A percentile compares a stretch with the other conserved stretches of the same genome.
Conservation (phyloP, 2,113 vertebrate genomes). For the Jaculus jaculus region DNA sequence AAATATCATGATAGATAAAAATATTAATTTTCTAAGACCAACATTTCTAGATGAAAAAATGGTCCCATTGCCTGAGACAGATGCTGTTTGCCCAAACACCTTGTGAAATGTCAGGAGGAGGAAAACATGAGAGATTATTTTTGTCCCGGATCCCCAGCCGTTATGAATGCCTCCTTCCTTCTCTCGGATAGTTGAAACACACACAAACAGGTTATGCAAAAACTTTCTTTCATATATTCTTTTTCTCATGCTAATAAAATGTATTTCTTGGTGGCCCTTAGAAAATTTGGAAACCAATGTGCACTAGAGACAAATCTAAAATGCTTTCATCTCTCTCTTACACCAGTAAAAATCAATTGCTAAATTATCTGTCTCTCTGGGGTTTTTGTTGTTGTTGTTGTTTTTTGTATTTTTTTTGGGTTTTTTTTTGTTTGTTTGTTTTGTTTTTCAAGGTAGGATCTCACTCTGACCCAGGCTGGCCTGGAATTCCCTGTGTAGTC, state of each 20-base stretch:
- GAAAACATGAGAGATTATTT: not conserved
- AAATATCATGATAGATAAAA: not conserved
- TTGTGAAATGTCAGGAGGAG: not conserved
- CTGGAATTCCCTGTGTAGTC: too few relatives aligned
- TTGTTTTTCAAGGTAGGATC: too few relatives aligned
- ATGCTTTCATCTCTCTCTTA: not conserved
- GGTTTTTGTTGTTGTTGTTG: too few relatives aligned
- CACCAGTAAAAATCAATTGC: not conserved
- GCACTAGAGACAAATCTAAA: not conserved
- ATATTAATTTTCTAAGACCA: not conserved
- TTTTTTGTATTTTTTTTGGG: too few relatives aligned
- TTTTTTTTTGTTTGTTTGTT: too few relatives aligned
- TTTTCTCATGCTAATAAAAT: not conserved
- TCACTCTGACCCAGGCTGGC: too few relatives aligned
- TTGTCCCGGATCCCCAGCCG: not conserved
- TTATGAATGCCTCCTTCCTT: accelerated
- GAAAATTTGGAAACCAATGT: not conserved
- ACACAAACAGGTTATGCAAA: too few relatives aligned
- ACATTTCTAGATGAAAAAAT: not conserved
- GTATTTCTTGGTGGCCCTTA: not conserved
- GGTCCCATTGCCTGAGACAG: not conserved
- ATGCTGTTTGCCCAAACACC: not conserved
- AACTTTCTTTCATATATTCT: not conserved
- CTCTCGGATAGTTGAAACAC: not conserved
- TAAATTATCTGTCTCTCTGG: not conserved